These are phyloP conservation scores for Strix uralensis DNA, from an alignment of 2,113 vertebrate genomes.

Conservation along the genomic window DNA sequence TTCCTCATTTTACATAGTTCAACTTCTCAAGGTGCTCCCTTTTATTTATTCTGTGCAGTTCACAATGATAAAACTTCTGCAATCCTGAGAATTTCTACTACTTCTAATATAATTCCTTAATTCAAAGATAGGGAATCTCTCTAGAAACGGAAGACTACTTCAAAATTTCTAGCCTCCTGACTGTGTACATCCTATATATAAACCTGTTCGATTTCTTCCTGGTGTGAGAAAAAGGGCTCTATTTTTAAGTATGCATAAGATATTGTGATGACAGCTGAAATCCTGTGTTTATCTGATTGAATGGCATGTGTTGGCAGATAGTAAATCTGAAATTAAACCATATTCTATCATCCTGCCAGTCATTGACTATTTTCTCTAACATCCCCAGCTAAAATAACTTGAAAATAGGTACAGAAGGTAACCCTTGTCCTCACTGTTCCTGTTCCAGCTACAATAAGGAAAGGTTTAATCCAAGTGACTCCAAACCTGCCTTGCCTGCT, in stretches of 20 bases:
- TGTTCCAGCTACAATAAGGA: neutral
- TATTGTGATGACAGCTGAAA: conserved; percentile 67
- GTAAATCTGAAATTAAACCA: conserved; percentile 68
- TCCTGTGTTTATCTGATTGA: conserved; percentile 67
- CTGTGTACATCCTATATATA: conserved; percentile 38
- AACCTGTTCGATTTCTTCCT: conserved; percentile 33
- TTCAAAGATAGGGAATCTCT: conserved; percentile 49
- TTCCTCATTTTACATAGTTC: neutral
- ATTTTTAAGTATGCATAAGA: conserved; percentile 64
- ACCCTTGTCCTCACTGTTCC: neutral
- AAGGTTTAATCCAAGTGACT: neutral
- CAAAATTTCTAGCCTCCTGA: conserved; percentile 12
- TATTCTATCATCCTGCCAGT: conserved; percentile 46
- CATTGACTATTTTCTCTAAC: conserved; percentile 48
- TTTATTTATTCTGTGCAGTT: neutral
- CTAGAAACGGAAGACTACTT: conserved; percentile 19
- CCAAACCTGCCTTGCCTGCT: neutral
- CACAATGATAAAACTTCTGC: neutral
- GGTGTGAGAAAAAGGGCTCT: conserved; percentile 53
- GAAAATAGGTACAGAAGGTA: conserved; percentile 2
- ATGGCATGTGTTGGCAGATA: conserved; percentile 69
- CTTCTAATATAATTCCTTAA: neutral
- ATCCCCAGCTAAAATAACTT: neutral
- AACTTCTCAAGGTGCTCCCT: neutral
- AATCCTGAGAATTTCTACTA: neutral